These are phyloP conservation scores for Sycobia sp. DNA, from an alignment of 1,140 invertebrate genomes.

Conservation along the genomic window DNA sequence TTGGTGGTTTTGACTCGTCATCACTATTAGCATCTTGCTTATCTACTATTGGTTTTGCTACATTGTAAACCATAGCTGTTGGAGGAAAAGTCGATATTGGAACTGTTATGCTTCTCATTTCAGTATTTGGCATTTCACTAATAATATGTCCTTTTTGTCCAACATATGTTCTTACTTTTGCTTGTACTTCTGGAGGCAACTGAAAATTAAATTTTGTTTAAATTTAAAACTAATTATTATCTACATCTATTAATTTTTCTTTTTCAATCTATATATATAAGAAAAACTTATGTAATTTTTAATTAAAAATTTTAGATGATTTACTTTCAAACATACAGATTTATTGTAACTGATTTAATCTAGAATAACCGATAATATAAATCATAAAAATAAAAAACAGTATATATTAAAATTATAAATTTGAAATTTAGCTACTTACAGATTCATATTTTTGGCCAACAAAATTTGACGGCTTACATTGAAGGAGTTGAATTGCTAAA, in stretches of 20 bases:
- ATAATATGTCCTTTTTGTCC: slow-evolving; percentile 67
- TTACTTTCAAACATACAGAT: neutral
- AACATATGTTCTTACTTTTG: slow-evolving; percentile 81
- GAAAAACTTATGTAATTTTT: neutral
- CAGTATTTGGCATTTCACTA: slow-evolving; percentile 59
- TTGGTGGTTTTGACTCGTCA: slow-evolving; percentile 63
- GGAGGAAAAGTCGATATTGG: slow-evolving; percentile 85
- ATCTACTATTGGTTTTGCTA: slow-evolving; percentile 56
- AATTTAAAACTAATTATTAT: slow-evolving; percentile 32
- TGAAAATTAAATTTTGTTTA: slow-evolving; percentile 60
- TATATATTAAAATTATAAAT: too few species aligned
- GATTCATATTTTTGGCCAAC: slow-evolving; percentile 89
- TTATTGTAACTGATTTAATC: neutral
- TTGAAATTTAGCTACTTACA: too few species aligned
- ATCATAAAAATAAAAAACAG: slow-evolving; percentile 32
- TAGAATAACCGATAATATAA: slow-evolving; percentile 1
- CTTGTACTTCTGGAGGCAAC: slow-evolving; percentile 89
- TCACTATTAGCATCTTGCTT: slow-evolving; percentile 54
- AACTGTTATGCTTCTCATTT: slow-evolving; percentile 76
- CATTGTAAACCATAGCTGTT: slow-evolving; percentile 86
- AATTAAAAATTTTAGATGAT: neutral
- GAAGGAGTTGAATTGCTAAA: slow-evolving; percentile 89
- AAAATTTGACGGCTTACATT: slow-evolving; percentile 95
- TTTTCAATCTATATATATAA: neutral
- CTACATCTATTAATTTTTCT: neutral